A percentile compares a stretch with the other conserved stretches of the same genome.
phyloP scores from a whole-genome alignment of 2,797 vertebrate genomes.

The Cuculus canorus region DNA sequence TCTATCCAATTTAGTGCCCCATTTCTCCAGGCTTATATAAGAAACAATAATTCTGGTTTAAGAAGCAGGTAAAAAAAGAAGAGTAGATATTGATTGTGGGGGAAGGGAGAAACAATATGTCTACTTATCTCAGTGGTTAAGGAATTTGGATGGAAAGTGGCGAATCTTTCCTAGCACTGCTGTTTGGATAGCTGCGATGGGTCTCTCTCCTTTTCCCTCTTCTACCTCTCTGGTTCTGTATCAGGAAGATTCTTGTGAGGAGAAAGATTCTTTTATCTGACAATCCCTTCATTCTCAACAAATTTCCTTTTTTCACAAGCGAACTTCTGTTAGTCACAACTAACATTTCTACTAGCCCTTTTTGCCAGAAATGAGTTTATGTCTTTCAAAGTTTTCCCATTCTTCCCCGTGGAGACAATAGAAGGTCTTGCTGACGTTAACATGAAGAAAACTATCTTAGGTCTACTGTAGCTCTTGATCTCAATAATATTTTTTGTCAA shows the following conservation, averaged over 20 bases:
- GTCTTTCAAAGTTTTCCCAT: background rate
- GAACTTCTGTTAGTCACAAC: background rate
- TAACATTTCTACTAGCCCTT: background rate
- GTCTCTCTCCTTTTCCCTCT: background rate
- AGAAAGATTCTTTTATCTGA: background rate
- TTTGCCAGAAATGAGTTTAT: background rate
- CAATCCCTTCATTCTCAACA: background rate
- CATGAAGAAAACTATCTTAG: background rate
- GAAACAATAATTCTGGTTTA: slow-evolving; percentile 38
- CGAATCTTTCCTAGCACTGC: background rate
- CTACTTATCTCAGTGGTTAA: background rate
- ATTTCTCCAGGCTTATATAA: background rate
- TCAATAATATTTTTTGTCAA: background rate
- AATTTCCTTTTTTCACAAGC: background rate
- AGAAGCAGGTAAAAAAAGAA: background rate
- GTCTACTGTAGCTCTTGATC: background rate
- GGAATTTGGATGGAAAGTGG: background rate
- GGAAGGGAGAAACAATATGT: background rate
- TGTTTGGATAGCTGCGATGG: background rate
- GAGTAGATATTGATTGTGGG: background rate
- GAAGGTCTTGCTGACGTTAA: background rate
- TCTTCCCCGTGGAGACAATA: background rate
- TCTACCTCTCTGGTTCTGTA: background rate
- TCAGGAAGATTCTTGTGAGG: background rate
- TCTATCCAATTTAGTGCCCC: slow-evolving; percentile 28